Base-by-base conservation (phyloP, 2,797 vertebrate species). In the Cottoperca gobio region DNA sequence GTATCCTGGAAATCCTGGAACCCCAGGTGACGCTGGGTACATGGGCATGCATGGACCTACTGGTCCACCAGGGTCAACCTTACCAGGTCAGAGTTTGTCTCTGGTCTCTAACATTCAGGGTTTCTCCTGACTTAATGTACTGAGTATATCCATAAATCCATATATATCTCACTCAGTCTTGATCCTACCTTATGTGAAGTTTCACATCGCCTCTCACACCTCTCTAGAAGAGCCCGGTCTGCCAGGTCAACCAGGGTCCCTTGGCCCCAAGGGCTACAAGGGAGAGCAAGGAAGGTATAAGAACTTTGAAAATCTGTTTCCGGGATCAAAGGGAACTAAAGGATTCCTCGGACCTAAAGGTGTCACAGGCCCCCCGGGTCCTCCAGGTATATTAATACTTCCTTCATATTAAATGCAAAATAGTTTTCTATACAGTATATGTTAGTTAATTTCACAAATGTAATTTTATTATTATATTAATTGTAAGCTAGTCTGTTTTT, bases 261-360 rank as follows among this genome's bases (percentile, higher is more conserved):
- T 6, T 2, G 93, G 93, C 73, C 86, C 69, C 11, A 93, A 91
- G 37, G 93, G 93, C 16, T 73, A 69, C 28, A 93, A 93, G 69
- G 93, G 93, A 78, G 91, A 92, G 26, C 85, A 84, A 62, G 84
- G 87, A 40, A 24, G 6, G 0, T 76, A 46, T 39, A 16, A 17
- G 4, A 1, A 49, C 13, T 72, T 70, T 59, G 64, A 57, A 35
- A 33, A 26, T 57, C 40, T 2, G 0, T 0, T 40, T 12, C 54
- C 0, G 28, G 94, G 79, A 61, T 23, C 8, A 81, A 94, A 90
- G 43, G 92, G 92, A 69, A 2, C 1, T 35, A 89, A 86, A 73
- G 88, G 92, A 64, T 0, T 17, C 2, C 35, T 0, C 0, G 92
- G 91, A 62, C 16, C 2, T 33, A 91, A 90, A 91, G 92, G 92